Conservation (phyloP, 1,140 invertebrate species). For the Macrobrachium rosenbergii region DNA sequence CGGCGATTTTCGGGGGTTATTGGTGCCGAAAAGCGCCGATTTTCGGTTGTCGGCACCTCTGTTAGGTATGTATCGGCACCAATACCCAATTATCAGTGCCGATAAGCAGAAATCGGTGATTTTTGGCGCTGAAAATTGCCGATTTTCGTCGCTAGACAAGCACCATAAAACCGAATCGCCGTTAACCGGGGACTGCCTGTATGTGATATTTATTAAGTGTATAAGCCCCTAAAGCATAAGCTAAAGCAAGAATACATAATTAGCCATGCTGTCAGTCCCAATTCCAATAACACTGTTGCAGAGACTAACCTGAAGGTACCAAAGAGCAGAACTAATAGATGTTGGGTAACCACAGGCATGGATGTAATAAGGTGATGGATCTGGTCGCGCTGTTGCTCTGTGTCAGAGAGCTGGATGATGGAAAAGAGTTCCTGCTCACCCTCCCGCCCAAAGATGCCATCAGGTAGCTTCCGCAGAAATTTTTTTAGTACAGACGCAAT, state of each 20-base stretch:
- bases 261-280: constrained; percentile 63
- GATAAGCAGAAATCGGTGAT: too few species aligned
- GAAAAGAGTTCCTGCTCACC: constrained; percentile 92
- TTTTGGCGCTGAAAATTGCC: too few species aligned
- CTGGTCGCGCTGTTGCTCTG: constrained; percentile 88
- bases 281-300: constrained; percentile 73
- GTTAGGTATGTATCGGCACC: too few species aligned
- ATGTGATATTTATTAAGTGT: too few species aligned
- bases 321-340: constrained; percentile 93
- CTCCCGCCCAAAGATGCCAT: constrained; percentile 92
- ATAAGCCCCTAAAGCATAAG: too few species aligned
- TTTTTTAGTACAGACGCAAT: constrained; percentile 98
- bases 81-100: too few species aligned
- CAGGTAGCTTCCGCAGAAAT: constrained; percentile 97
- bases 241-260: neutral
- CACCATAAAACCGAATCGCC: too few species aligned
- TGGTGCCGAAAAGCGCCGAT: too few species aligned
- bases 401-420: constrained; percentile 80
- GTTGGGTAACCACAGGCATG: constrained; percentile 90
- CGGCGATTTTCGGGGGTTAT: too few species aligned
- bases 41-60: too few species aligned
- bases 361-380: constrained; percentile 92
- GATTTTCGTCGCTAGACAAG: too few species aligned
- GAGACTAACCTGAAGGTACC: constrained; percentile 90
- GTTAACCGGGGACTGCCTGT: too few species aligned